Base-by-base conservation (phyloP, 2,113 vertebrate species). In the Oostethus manadensis region DNA sequence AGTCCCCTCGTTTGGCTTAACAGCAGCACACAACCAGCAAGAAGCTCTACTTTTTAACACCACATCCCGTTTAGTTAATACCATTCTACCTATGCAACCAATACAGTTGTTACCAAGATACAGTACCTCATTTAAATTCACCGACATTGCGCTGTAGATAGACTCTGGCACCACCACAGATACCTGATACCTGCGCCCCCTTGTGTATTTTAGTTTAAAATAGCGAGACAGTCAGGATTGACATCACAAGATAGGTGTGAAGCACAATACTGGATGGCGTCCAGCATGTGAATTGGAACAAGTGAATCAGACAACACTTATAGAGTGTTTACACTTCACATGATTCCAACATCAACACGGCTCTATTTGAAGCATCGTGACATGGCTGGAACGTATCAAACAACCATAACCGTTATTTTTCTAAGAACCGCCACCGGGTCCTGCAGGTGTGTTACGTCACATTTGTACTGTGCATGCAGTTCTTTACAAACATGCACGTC, bases 241-340 rank as follows among this genome's bases (percentile, higher is more conserved):
- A 87, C 66, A 56, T 86, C 78, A 83, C 54, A 62, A 72, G 56
- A 71, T 43, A 64, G 70, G 66, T 54, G 51, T 67, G 60, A 75
- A 70, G 66, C 73, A 73, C 75, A 79, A 71, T 66, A 38, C 75
- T 76, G 82, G 76, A 68, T 4, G 49, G 0, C 3, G 63, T 60
- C 67, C 76, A 79, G n/a, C 18, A 6, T 55, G 51, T 63, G n/a
- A 11, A 11, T 54, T 84, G 86, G 84, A 88, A 79, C 73, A 73
- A 75, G 60, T 84, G 80, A 80, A 83, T 84, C 83, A 80, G 70
- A 38, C 68, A 10, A 62, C 72, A 35, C 73, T 77, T 82, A 77
- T 79, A 83, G 73, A 70, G 51, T 59, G 22, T 71, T 56, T 76
- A 51, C 73, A 69, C 73, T 71, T 74, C 68, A 68, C 62, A 55